Evolutionary conservation across 2,113 vertebrate genomes (phyloP), one percentile per base, ranked within the genome.

Genomic region (Chamaetylas fuelleborni): DNA sequence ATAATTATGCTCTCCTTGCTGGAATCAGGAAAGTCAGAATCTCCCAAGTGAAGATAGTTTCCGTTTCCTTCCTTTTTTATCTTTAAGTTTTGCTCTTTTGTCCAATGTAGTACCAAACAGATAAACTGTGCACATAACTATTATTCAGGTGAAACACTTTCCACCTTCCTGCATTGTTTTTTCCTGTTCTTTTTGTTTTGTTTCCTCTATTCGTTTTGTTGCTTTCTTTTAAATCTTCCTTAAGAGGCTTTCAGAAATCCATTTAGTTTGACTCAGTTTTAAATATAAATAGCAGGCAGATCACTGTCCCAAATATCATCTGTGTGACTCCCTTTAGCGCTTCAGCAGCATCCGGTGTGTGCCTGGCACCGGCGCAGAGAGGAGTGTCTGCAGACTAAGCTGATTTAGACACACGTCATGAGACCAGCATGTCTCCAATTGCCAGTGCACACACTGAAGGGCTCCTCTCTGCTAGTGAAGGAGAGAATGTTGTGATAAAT

Each of bases 231-330:
- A 93, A 95, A 71, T 81, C 94, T 81, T 90, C 76, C n/a, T 83
- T 95, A 97, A 97, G 94, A 95, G 61, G 96, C 92, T 97, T 97
- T 93, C 43, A 71, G 58, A 93, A 97, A 97, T 97, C 95, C 92
- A 86, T 90, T 96, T 96, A 97, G 91, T 48, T 58, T 78, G 95
- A 78, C 86, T 96, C 83, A 43, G 33, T 90, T 56, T 51, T 56
- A 83, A 90, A 84, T 94, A 97, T 81, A 97, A 96, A 97, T 97
- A 97, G 96, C 72, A 93, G 90, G 67, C 48, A 93, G 94, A 81
- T 96, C 94, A 64, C 76, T 92, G 92, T 83, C 94, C 88, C 86
- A 88, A 74, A 95, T 91, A 84, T 77, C 86, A 36, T 64, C 51
- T 43, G 17, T 67, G 77, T 0, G 1, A 74, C 71, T 92, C 71